Evolutionary conservation across 2,113 vertebrate species (phyloP).

Genomic region (Centropus bengalensis): DNA sequence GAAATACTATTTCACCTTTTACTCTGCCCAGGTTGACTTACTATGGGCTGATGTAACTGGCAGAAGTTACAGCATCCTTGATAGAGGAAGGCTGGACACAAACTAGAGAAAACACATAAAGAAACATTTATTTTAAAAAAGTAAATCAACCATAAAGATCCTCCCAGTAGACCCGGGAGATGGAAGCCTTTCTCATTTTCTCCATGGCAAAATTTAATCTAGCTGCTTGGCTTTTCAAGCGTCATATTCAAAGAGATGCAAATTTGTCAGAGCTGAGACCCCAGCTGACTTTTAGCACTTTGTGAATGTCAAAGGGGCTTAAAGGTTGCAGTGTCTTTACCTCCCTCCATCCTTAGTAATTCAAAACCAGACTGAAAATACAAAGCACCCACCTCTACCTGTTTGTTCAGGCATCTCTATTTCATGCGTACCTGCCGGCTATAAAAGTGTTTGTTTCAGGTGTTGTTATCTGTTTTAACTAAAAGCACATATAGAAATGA

Average conservation of each 20-base stretch:
- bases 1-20: slow-evolving; percentile 83
- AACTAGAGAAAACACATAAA: slow-evolving; percentile 80
- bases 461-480: slow-evolving; percentile 59
- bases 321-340: slow-evolving; percentile 81
- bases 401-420: slow-evolving; percentile 46
- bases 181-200: slow-evolving; percentile 87
- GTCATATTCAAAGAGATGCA: slow-evolving; percentile 89
- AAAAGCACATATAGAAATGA: slow-evolving; percentile 44
- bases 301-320: slow-evolving; percentile 90
- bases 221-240: slow-evolving; percentile 85
- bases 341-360: slow-evolving; percentile 70
- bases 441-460: slow-evolving; percentile 53
- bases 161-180: slow-evolving; percentile 84
- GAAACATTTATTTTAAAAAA: slow-evolving; percentile 86
- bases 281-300: slow-evolving; percentile 88
- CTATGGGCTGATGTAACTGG: slow-evolving; percentile 65
- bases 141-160: slow-evolving; percentile 88
- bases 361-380: slow-evolving; percentile 65
- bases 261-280: slow-evolving; percentile 85
- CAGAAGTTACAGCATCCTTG: slow-evolving; percentile 74
- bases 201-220: slow-evolving; percentile 90
- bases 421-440: slow-evolving; percentile 60
- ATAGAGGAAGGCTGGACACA: slow-evolving; percentile 76
- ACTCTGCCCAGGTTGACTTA: slow-evolving; percentile 70
- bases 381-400: slow-evolving; percentile 43